Base-by-base conservation (phyloP, 2,888 invertebrate species). In the Ommatoiulus sabulosus region DNA sequence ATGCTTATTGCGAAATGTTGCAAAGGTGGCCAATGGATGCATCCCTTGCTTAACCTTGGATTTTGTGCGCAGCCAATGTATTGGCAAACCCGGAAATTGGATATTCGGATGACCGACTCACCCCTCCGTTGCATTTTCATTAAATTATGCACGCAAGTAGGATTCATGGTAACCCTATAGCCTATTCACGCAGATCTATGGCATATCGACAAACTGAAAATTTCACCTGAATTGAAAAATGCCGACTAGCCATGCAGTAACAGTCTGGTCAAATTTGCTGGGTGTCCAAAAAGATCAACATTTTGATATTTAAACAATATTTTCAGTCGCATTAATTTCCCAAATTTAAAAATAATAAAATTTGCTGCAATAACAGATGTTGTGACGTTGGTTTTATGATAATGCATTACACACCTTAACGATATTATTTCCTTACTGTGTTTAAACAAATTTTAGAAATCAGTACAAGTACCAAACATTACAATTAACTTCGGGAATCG, bases 41-140 rank as follows among this genome's bases (percentile, higher is more conserved):
- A 72, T 72, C 7, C n/a, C n/a, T 8, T 8, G 6, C 24, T 72
- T 72, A 7, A 72, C 72, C 72, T 24, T 72, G 72, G 20, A 72
- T 24, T 72, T 72, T 24, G 6, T 72, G 20, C 8, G 3, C 24
- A 72, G 20, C n/a, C 6, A 17, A 72, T 5, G 72, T 17, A 72
- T 72, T 72, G 72, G 24, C 72, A 72, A 72, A 72, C 17, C 72
- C 72, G 72, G 72, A 72, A 72, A 72, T 72, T 72, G 72, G 72
- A 72, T 72, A 72, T 72, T 72, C 72, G 24, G 72, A 72, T 17
- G 72, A 72, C 17, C 72, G 24, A 72, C 20, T 7, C 72, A 72
- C 72, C 24, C 20, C 24, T 20, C 72, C 72, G 72, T 7, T 72
- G 72, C 72, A 72, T 15, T 72, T 72, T 72, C 24, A 72, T 72